Base-by-base conservation (phyloP, 35 echinoderm and acorn worm genomes). In the Lytechinus pictus region DNA sequence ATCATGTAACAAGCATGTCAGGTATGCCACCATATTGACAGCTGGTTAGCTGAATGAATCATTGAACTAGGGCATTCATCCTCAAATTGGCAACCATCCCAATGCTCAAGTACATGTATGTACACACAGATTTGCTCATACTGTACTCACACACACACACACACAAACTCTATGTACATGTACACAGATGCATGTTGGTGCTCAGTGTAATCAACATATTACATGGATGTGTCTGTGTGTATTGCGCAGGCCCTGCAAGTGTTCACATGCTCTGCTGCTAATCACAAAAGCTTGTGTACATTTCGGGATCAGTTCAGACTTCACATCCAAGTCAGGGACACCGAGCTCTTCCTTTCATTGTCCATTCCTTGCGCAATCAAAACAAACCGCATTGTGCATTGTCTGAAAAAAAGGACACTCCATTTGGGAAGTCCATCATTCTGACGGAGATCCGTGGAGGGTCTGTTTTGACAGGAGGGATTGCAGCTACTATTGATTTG, bases 11-110 rank as follows among this genome's bases (percentile, higher is more conserved):
- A 79, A 24, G 66, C 66, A 79, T 14, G 6, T 14, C 12, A 79
- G 66, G 4, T 79, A 79, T 79, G 66, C 66, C 66, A 79, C 14
- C 66, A 24, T 79, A 16, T 79, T 79, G 66, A 79, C 66, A 79
- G 66, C 66, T 79, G 66, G 19, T 14, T 16, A 24, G 24, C 66
- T 44, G 52, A 90, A 90, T 90, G 88, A 90, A 90, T 90, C 88
- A 90, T 54, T 90, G 88, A 90, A 52, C 29, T 90, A 16, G 52
- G 28, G 28, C 29, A 90, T 90, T 90, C 88, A 52, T 52, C 88
- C 29, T 21, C 88, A 90, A 90, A 90, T 90, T 90, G 88, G 88
- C 88, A 90, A 90, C 88, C 33, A n/a, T 54, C 88, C 88, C 66
- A 79, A 79, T 79, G 66, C 66, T 52, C 88, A 90, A 14, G 88